Base-by-base conservation (phyloP, 1,140 invertebrate species). In the Stegodyphus mimosarum region DNA sequence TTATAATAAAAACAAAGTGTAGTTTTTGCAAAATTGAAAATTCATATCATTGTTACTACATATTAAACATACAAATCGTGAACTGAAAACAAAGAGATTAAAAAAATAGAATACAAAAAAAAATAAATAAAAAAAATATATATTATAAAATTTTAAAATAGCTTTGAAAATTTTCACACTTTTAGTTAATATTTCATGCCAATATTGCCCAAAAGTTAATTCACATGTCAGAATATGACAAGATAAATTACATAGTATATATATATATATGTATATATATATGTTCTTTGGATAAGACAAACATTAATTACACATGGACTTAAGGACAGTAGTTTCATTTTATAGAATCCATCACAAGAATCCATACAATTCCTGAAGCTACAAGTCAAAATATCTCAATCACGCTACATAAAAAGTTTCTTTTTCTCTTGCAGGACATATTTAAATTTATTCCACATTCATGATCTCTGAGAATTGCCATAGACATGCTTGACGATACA, bases 251-350 rank as follows among this genome's bases (percentile, higher is more conserved):
- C 64, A 67, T 15, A 67, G 64, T 15, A n/a, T 67, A 33, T 33
- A 33, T 33, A 33, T 33, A 33, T 33, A 3, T 33, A 33, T 33
- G 3, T 33, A 3, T 33, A 3, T 33, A 11, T 49, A 63, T 77
- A 77, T 77, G 53, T 49, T 17, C 51, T 33, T 83, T 83, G n/a
- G 55, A 66, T 84, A 53, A 76, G 81, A 73, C 71, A 83, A 66
- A 75, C 81, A 84, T 76, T 75, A 66, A 75, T 76, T 75, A 76
- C 72, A 75, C 63, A 76, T 84, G 72, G 64, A 84, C 71, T 84
- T 63, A 15, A 76, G 63, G 63, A 64, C 55, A 55, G 33, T 66
- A 74, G 72, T 48, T 66, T 74, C 50, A 52, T 67, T 76, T 60
- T 33, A 64, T 74, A 66, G 80, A 69, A 83, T 52, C 66, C 73